phyloP scores from a whole-genome alignment of 2,113 vertebrate species.

The Eulemur rufifrons region DNA sequence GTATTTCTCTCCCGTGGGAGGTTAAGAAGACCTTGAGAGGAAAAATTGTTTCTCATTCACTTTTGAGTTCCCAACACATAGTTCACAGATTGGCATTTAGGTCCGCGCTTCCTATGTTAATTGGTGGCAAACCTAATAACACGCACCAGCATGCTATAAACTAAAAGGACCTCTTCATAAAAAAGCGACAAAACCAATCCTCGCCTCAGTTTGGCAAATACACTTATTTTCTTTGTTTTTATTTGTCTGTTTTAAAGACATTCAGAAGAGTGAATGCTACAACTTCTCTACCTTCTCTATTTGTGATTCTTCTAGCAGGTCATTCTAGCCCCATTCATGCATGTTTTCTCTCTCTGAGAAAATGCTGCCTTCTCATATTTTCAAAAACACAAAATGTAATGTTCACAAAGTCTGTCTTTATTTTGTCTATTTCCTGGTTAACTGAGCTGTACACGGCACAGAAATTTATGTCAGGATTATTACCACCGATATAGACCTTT shows the following conservation, averaged over 20 bases:
- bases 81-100: background rate
- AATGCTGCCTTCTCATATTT: background rate
- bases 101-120: background rate
- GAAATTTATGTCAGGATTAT: background rate
- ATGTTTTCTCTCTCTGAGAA: background rate
- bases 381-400: slow-evolving; percentile 28
- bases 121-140: background rate
- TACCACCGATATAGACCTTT: background rate
- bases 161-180: background rate
- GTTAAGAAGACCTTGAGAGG: slow-evolving; percentile 37
- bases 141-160: background rate
- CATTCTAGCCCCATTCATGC: background rate
- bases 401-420: slow-evolving; percentile 33
- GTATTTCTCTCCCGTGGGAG: background rate
- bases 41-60: slow-evolving; percentile 47
- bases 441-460: background rate
- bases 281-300: background rate
- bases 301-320: background rate
- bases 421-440: slow-evolving; percentile 19
- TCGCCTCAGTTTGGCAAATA: background rate
- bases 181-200: background rate
- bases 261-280: background rate
- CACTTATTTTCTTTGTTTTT: background rate
- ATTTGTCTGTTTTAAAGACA: background rate
- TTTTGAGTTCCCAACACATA: background rate